A percentile compares a stretch with the other conserved stretches of the same genome.
phyloP scores from a whole-genome alignment of 2,888 invertebrate species.

The Temnothorax unifasciatus region DNA sequence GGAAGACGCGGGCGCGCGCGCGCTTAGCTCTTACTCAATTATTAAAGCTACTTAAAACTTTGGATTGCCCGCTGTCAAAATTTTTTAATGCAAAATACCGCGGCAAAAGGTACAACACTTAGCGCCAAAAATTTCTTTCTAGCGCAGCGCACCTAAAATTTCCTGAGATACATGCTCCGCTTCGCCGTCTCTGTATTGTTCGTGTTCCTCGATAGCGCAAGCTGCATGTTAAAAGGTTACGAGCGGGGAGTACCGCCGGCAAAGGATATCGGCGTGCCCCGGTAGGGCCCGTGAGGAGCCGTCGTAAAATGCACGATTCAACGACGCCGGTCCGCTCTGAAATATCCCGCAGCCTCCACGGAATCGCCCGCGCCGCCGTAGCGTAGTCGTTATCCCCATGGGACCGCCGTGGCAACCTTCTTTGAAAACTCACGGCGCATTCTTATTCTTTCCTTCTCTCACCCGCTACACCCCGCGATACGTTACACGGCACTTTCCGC shows the following conservation, averaged over 20 bases:
- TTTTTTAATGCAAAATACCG: neutral
- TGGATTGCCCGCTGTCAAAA: neutral
- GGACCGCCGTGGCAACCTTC: conserved; percentile 61
- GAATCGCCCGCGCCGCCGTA: conserved; percentile 55
- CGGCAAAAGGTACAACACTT: conserved; percentile 6
- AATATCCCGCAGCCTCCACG: conserved; percentile 59
- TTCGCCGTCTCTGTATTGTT: conserved; percentile 28
- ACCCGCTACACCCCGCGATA: neutral
- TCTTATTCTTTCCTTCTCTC: conserved; percentile 22
- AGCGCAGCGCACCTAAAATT: neutral
- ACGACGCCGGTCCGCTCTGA: conserved; percentile 58
- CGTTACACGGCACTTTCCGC: conserved; percentile 35
- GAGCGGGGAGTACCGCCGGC: neutral
- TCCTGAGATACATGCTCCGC: neutral
- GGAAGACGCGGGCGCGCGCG: too few species aligned
- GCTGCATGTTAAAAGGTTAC: conserved; percentile 46
- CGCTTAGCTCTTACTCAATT: neutral
- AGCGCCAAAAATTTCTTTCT: conserved; percentile 23
- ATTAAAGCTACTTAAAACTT: conserved; percentile 38
- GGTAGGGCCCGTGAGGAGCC: conserved; percentile 47
- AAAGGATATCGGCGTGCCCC: conserved; percentile 46
- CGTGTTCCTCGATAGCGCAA: conserved; percentile 19
- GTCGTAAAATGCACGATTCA: conserved; percentile 69
- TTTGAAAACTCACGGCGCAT: conserved; percentile 52
- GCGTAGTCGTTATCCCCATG: conserved; percentile 59